These are phyloP conservation scores for Umimayanthus kanabou DNA, from an alignment of 92 coral and sea anemone species.

Conservation along the genomic window DNA sequence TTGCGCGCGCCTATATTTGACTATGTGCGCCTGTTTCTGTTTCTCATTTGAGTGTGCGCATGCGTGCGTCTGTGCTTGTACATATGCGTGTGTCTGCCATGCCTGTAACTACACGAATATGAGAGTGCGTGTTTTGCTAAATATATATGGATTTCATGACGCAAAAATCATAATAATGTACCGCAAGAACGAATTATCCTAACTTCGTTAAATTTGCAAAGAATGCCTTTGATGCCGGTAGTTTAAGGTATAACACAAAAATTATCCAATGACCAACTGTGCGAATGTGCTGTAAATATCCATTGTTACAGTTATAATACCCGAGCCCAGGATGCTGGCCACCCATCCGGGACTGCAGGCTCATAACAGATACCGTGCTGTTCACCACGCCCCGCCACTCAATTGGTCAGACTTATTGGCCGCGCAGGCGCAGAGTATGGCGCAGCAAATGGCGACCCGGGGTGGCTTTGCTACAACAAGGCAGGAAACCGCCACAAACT, in stretches of 20 bases:
- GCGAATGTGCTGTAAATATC: neutral
- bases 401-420: constrained; percentile 86
- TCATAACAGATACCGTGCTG: constrained; percentile 80
- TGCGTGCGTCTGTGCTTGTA: neutral
- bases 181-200: too few relatives aligned
- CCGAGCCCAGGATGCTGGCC: constrained; percentile 27
- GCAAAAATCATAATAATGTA: neutral
- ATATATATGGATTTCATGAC: too few relatives aligned
- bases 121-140: too few relatives aligned
- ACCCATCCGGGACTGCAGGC: constrained; percentile 69
- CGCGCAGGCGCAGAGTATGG: constrained; percentile 70
- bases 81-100: too few relatives aligned
- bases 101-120: too few relatives aligned
- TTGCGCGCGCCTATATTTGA: too few relatives aligned
- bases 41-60: neutral
- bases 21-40: neutral
- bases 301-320: constrained; percentile 12
- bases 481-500: constrained; percentile 68
- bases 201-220: too few relatives aligned
- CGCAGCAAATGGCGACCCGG: constrained; percentile 68
- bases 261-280: too few relatives aligned
- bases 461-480: constrained; percentile 58
- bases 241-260: neutral
- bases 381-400: constrained; percentile 72
- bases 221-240: too few relatives aligned